Evolutionary conservation across 1,140 invertebrate species (phyloP).

Genomic region (Drosophila persimilis): DNA sequence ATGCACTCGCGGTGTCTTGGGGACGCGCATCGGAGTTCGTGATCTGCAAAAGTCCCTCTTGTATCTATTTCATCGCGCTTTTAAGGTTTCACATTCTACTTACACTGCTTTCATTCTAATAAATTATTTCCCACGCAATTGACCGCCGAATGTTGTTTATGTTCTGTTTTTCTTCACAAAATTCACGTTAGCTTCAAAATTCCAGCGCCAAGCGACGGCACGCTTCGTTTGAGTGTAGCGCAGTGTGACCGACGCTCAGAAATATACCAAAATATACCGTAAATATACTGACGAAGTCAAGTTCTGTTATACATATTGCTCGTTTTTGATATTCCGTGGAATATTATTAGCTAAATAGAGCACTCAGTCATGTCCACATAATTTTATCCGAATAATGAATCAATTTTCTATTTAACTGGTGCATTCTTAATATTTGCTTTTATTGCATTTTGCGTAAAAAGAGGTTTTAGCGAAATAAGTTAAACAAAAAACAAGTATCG

Average conservation of each 20-base stretch:
- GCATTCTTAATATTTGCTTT: too few species aligned
- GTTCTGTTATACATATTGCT: too few species aligned
- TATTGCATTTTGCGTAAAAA: too few species aligned
- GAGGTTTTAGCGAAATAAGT: too few species aligned
- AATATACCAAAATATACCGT: constrained; percentile 4
- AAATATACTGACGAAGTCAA: neutral
- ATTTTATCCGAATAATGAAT: too few species aligned
- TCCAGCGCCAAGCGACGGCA: constrained; percentile 68
- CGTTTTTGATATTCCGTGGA: too few species aligned
- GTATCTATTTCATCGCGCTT: neutral
- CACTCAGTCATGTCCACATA: too few species aligned
- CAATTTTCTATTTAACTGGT: too few species aligned
- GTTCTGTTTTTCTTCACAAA: neutral
- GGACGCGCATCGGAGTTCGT: constrained; percentile 72
- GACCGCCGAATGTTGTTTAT: neutral
- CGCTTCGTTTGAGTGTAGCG: constrained; percentile 30
- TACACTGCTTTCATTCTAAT: constrained; percentile 66
- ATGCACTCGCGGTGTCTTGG: constrained; percentile 54
- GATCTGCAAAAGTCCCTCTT: constrained; percentile 50
- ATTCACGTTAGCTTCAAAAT: constrained; percentile 63
- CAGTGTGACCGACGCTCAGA: constrained; percentile 7
- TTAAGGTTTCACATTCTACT: constrained; percentile 21
- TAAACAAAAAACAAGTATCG: too few species aligned
- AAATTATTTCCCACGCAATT: constrained; percentile 3
- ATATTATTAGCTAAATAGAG: too few species aligned